phyloP scores from a whole-genome alignment of 2,888 invertebrate species.

The Tryphoninae sp. region DNA sequence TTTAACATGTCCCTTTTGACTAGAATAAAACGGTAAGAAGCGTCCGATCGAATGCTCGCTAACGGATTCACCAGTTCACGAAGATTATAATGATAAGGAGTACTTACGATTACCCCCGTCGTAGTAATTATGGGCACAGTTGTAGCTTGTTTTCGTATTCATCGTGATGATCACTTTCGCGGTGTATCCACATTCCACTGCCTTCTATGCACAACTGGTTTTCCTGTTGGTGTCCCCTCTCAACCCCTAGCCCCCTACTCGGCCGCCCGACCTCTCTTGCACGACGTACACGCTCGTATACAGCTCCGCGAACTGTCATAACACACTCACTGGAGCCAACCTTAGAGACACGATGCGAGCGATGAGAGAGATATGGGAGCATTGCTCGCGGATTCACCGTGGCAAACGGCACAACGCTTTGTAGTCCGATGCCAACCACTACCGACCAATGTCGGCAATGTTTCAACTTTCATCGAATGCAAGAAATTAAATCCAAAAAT shows the following conservation, averaged over 20 bases:
- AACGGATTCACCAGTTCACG: constrained; percentile 46
- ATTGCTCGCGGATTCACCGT: not conserved
- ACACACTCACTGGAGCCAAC: constrained; percentile 52
- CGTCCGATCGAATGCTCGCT: not conserved
- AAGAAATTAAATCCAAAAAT: no score
- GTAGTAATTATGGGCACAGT: constrained; percentile 71
- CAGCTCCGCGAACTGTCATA: constrained; percentile 45
- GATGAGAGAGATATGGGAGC: not conserved
- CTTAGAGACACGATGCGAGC: constrained; percentile 29
- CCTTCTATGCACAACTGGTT: constrained; percentile 75
- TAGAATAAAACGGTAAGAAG: not conserved
- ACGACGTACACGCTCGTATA: not conserved
- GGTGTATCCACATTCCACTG: constrained; percentile 75
- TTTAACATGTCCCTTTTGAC: constrained; percentile 65
- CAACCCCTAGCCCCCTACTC: not conserved
- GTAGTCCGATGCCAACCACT: not conserved
- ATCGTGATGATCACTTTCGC: constrained; percentile 73
- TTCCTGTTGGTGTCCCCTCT: constrained; percentile 35
- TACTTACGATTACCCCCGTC: constrained; percentile 71
- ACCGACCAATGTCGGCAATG: not conserved
- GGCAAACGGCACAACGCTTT: not conserved
- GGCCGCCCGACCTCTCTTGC: not conserved
- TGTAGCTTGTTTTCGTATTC: constrained; percentile 74
- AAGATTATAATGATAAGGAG: not conserved
- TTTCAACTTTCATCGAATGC: not conserved